Percentiles rank a stretch among this genome's conserved stretches.
These are phyloP conservation scores for Ophraella communa DNA, from an alignment of 2,888 invertebrate species.

Conservation along the genomic window DNA sequence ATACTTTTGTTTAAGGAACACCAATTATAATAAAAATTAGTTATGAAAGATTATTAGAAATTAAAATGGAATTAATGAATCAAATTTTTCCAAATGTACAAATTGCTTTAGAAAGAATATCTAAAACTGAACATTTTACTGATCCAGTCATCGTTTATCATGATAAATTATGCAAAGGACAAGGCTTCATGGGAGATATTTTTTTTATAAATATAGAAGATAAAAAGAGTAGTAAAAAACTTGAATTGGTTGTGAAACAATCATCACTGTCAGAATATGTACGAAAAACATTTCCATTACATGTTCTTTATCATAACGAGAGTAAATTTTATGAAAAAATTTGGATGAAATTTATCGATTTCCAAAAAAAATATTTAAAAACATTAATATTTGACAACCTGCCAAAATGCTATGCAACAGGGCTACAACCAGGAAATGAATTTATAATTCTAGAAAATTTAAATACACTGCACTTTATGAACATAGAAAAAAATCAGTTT, in stretches of 20 bases:
- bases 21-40: not conserved
- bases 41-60: not conserved
- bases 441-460: slow-evolving; percentile 32
- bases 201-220: slow-evolving; percentile 18
- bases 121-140: not conserved
- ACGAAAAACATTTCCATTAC: slow-evolving; percentile 18
- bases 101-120: not conserved
- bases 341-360: slow-evolving; percentile 9
- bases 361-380: not conserved
- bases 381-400: slow-evolving; percentile 5
- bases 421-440: slow-evolving; percentile 20
- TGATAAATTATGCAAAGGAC: slow-evolving; percentile 9
- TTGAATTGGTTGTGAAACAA: slow-evolving; percentile 21
- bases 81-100: not conserved
- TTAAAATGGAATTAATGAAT: not conserved
- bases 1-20: not conserved
- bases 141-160: not conserved
- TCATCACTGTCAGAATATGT: slow-evolving; percentile 12
- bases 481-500: not conserved
- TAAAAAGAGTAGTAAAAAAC: slow-evolving; percentile 5
- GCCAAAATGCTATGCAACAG: slow-evolving; percentile 15
- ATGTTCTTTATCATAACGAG: slow-evolving; percentile 24
- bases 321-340: slow-evolving; percentile 20
- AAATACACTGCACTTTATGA: slow-evolving; percentile 13
- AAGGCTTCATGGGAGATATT: slow-evolving; percentile 28